A percentile compares a stretch with the other conserved stretches of the same genome.
Evolutionary conservation across 2,113 vertebrate genomes (phyloP).

Genomic region (Columba janthina): DNA sequence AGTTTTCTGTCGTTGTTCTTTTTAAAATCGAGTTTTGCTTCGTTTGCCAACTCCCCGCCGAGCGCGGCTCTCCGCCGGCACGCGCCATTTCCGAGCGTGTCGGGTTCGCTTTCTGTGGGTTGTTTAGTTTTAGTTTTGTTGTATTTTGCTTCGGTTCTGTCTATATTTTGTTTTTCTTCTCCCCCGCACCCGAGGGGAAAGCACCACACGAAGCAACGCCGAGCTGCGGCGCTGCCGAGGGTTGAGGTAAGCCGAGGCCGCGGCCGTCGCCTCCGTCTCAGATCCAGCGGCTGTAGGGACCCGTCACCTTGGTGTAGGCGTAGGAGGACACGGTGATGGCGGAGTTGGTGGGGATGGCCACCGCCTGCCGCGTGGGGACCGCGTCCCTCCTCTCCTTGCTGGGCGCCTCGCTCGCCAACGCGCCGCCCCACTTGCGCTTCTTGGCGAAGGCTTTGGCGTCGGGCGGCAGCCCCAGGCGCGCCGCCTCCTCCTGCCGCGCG

Average conservation of each 20-base stretch:
- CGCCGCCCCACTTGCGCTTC: constrained; percentile 92
- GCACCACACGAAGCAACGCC: constrained; percentile 79
- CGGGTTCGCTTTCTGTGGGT: neutral
- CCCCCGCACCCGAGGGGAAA: constrained; percentile 72
- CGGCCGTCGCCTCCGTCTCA: constrained; percentile 69
- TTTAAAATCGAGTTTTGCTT: neutral
- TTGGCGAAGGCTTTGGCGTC: constrained; percentile 91
- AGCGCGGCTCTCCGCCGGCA: constrained; percentile 60
- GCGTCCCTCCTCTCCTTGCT: constrained; percentile 80
- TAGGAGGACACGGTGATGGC: constrained; percentile 95
- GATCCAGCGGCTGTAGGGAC: constrained; percentile 95
- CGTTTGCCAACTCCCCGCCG: constrained; percentile 29
- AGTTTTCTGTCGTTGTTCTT: neutral
- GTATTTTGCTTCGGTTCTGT: neutral
- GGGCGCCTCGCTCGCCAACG: constrained; percentile 67
- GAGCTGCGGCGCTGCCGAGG: constrained; percentile 59
- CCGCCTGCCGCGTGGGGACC: constrained; percentile 86
- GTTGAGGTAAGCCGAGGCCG: constrained; percentile 79
- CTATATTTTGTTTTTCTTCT: constrained; percentile 56
- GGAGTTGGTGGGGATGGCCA: constrained; percentile 87
- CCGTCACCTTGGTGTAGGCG: constrained; percentile 96
- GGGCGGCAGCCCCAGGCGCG: constrained; percentile 88
- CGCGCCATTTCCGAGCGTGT: constrained; percentile 11
- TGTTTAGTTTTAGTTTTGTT: neutral
- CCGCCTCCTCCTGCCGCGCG: constrained; percentile 90